A percentile compares a stretch with the other conserved stretches of the same genome.
phyloP scores from a whole-genome alignment of 2,113 vertebrate species.

The Pterophyllum scalare region DNA sequence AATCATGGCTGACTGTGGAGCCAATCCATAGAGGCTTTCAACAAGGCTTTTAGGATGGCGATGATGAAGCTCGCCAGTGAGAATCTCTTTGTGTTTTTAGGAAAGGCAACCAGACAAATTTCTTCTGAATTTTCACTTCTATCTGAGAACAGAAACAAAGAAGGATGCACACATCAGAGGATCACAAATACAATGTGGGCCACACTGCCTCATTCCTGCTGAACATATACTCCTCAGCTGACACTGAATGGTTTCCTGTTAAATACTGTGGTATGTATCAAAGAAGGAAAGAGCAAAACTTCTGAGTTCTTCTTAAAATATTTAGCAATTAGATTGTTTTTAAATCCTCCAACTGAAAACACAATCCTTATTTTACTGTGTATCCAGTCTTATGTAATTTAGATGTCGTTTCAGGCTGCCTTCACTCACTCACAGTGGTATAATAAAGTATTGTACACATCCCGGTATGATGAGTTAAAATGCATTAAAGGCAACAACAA shows the following conservation, averaged over 20 bases:
- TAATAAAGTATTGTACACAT: not conserved
- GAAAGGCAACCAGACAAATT: not conserved
- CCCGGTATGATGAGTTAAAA: too few relatives aligned
- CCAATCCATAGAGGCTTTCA: not conserved
- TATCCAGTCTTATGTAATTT: not conserved
- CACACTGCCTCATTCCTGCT: not conserved
- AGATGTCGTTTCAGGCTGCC: not conserved
- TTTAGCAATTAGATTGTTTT: not conserved
- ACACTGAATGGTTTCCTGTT: not conserved
- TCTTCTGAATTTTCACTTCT: conserved; percentile 37
- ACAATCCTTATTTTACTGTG: not conserved
- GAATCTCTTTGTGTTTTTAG: not conserved
- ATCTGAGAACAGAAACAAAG: conserved; percentile 17
- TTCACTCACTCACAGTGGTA: not conserved
- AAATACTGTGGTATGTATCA: not conserved
- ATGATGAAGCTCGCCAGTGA: not conserved
- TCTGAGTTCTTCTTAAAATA: not conserved
- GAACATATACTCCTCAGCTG: not conserved
- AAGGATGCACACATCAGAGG: not conserved
- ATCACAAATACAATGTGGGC: not conserved
- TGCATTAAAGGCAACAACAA: too few relatives aligned
- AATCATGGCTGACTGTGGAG: not conserved
- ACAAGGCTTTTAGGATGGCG: not conserved
- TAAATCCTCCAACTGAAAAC: not conserved
- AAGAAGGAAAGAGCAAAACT: not conserved